A percentile compares a stretch with the other conserved stretches of the same genome.
Conservation (phyloP, 1,140 invertebrate genomes). For the Meloidogyne exigua region DNA sequence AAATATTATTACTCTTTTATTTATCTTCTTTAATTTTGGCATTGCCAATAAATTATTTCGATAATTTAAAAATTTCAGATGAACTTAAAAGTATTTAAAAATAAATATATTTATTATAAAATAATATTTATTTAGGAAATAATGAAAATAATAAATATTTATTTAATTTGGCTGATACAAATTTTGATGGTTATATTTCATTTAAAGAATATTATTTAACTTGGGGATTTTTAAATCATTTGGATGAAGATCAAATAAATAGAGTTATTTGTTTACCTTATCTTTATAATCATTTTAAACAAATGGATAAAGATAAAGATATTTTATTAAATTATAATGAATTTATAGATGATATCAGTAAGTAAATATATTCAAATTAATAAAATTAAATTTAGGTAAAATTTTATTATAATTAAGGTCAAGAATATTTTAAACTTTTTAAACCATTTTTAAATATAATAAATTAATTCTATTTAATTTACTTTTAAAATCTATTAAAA, state of each 20-base stretch:
- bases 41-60: background rate
- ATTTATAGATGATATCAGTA: background rate
- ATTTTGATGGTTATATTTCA: constrained; percentile 1
- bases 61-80: background rate
- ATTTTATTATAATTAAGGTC: no score
- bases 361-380: background rate
- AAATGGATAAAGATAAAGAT: background rate
- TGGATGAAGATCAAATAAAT: background rate
- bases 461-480: no score
- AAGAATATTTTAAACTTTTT: no score
- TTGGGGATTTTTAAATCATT: background rate
- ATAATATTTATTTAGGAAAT: background rate
- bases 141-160: background rate
- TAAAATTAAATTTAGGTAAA: no score
- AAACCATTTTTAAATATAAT: no score
- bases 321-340: background rate
- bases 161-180: background rate
- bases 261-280: background rate
- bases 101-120: background rate
- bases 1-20: background rate
- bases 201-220: background rate
- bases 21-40: background rate
- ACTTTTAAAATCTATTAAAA: background rate
- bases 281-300: background rate
- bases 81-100: background rate